These are phyloP conservation scores for Tenthredo scrophulariae DNA, from an alignment of 2,888 invertebrate species.

Conservation along the genomic window DNA sequence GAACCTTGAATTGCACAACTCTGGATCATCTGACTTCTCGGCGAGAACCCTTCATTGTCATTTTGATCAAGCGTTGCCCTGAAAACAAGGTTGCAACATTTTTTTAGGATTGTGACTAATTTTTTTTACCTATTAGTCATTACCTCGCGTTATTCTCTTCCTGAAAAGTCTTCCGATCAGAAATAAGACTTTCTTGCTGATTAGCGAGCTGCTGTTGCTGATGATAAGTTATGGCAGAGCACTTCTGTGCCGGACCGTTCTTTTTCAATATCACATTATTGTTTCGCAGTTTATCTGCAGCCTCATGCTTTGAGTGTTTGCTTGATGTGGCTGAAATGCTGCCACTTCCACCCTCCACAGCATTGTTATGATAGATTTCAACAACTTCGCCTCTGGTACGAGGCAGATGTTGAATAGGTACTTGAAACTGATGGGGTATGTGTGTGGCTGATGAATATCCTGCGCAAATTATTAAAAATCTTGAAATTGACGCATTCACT, in stretches of 20 bases:
- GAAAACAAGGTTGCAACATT: background rate
- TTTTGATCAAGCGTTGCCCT: background rate
- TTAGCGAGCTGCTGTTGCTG: background rate
- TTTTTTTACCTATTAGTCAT: background rate
- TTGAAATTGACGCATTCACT: background rate
- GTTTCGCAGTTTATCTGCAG: conserved; percentile 30
- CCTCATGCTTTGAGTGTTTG: conserved; percentile 63
- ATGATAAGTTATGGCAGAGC: background rate
- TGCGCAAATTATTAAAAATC: background rate
- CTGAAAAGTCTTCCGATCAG: background rate
- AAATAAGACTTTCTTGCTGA: background rate
- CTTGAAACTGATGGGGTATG: background rate
- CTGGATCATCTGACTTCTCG: conserved; percentile 7
- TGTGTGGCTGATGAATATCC: conserved; percentile 38
- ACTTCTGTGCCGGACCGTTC: background rate
- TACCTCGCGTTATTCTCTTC: background rate
- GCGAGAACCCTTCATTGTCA: background rate
- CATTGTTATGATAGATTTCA: conserved; percentile 71
- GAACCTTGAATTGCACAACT: conserved; percentile 15
- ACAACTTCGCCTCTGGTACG: conserved; percentile 64
- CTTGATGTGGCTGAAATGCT: conserved; percentile 65
- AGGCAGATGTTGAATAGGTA: background rate
- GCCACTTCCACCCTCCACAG: conserved; percentile 66
- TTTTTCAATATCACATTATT: background rate
- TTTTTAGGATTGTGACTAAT: background rate